Evolutionary conservation across 2,797 vertebrate species (phyloP).

Genomic region (Parauchenoglanis punctatus): DNA sequence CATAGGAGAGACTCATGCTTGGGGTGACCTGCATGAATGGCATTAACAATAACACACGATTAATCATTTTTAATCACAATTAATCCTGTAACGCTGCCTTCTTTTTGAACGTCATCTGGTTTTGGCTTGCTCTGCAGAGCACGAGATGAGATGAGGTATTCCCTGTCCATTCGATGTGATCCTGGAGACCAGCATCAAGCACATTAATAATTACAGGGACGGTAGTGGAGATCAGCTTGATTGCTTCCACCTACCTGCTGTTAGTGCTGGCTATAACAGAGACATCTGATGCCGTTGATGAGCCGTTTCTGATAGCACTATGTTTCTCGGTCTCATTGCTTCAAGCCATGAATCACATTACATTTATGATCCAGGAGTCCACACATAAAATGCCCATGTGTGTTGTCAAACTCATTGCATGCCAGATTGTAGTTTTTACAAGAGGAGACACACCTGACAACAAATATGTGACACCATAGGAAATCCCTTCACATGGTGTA

Average conservation of each 20-base stretch:
- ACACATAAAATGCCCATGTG: not conserved
- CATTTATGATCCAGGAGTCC: slow-evolving; percentile 11
- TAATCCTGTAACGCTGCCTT: not conserved
- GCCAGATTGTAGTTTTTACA: not conserved
- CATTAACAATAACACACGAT: not conserved
- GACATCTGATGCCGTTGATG: slow-evolving; percentile 43
- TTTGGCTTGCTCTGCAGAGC: not conserved
- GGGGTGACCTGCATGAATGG: not conserved
- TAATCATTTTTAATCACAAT: not conserved
- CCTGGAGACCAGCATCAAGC: slow-evolving; percentile 29
- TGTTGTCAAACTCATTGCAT: not conserved
- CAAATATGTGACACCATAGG: not conserved
- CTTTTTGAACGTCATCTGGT: not conserved
- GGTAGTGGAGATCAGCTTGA: slow-evolving; percentile 33
- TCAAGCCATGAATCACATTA: slow-evolving; percentile 29
- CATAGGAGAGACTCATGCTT: not conserved
- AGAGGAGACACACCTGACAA: not conserved
- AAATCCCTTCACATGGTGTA: not conserved
- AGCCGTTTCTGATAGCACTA: slow-evolving; percentile 26
- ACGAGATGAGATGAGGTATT: not conserved
- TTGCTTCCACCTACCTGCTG: slow-evolving; percentile 21
- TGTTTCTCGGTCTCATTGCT: slow-evolving; percentile 1
- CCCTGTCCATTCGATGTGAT: not conserved
- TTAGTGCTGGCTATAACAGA: slow-evolving; percentile 6
- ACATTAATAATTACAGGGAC: slow-evolving; percentile 50